Base-by-base conservation (phyloP, 2,888 invertebrate species). In the Drosophila tanythrix region DNA sequence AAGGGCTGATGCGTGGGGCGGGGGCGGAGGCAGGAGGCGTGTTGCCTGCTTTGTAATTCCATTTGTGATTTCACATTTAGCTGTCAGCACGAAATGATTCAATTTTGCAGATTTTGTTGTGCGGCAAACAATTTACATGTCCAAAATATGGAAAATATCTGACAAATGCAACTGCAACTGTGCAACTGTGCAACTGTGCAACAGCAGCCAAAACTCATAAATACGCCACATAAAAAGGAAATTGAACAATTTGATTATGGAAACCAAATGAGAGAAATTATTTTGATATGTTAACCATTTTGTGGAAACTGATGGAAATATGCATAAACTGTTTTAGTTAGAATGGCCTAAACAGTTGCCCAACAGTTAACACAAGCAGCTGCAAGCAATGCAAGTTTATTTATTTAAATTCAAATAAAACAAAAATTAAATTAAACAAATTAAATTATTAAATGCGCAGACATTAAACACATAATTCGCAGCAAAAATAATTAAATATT, bases 81-180 rank as follows among this genome's bases (percentile, higher is more conserved):
- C 90, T 85, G 85, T 89, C 90, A 88, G 86, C 73, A 75, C 74
- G 80, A 87, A 89, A 89, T 85, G 85, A 84, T 89, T 85, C 88
- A 89, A 89, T 84, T 84, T 84, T 74, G 61, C 74, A 74, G 74
- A 89, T 79, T 84, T 83, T 74, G 82, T 65, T 81, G 79, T 52
- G 70, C 58, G 29, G 46, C 61, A 67, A 62, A 57, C 71, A 69
- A 87, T 88, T 89, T 85, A 69, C 81, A 74, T 85, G 88, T 82
- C 71, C 36, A 77, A 66, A 76, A 36, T 53, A 29, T 60, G 60
- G 53, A 53, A 58, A 59, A 73, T 53, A 63, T 76, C 60, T 63
- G 61, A 51, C 50, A 43, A 48, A 56, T 61, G 40, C 43, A 57
- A 57, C 15, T 35, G 35, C 68, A 68, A 27, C 70, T 6, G 53